Evolutionary conservation across 2,888 invertebrate species (phyloP), one percentile per base, ranked within the genome.

Genomic region (Cosmia trapezina): DNA sequence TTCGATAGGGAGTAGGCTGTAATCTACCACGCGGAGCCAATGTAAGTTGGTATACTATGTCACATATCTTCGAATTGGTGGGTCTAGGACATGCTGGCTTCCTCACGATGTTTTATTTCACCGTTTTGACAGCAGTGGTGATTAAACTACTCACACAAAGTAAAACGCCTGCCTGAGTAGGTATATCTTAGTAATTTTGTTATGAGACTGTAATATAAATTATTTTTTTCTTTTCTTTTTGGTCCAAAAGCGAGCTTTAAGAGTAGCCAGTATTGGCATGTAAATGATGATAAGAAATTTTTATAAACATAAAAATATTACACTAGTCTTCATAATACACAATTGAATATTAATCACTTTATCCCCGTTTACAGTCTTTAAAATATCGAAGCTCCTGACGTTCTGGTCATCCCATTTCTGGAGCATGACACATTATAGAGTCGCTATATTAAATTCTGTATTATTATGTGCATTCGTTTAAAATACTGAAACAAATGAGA

Each of bases 381-480:
- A 60, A 66, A 72, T 76, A 37, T n/a, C 14, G n/a, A 19, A 77
- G 19, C 12, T 41, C 43, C 14, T 19, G 33, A 57, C 28, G 57
- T 11, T 70, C 70, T 70, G 22, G 60, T 59, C 51, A 56, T n/a
- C 80, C 79, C 67, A 65, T 81, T 80, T 68, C 61, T 65, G 75
- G 70, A 80, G 45, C 53, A 68, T 0, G 65, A 54, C 43, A 84
- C 70, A 81, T 82, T 78, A 72, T 43, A 45, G 28, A 81, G 19
- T 72, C 66, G 11, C 47, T 65, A 70, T 68, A 74, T 76, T 72
- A 81, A 70, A 66, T 8, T 49, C 51, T 33, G 51, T 47, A 68
- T 78, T 81, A 85, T 73, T 83, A 85, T 86, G 86, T 72, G 83
- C 85, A 86, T 86, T 77, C 28, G 60, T 63, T 75, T 78, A 61